Evolutionary conservation across 2,888 invertebrate genomes (phyloP).

Genomic region (Melanchra persicariae): DNA sequence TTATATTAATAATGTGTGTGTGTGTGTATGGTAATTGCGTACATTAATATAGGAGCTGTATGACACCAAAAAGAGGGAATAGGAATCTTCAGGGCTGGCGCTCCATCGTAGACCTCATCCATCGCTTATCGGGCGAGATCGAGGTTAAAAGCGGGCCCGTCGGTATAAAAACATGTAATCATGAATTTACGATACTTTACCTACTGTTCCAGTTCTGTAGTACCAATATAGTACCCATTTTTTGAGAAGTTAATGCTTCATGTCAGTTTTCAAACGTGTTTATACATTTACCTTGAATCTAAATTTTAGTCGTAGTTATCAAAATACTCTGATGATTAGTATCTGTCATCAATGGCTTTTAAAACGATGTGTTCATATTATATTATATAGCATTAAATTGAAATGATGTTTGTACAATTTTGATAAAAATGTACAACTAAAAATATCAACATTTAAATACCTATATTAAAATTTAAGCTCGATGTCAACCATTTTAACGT

Average conservation of each 20-base stretch:
- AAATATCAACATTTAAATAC: background rate
- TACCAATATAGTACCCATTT: background rate
- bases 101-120: background rate
- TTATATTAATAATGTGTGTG: conserved; percentile 36
- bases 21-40: conserved; percentile 57
- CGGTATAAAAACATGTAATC: background rate
- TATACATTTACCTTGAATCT: conserved; percentile 24
- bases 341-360: conserved; percentile 22
- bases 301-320: conserved; percentile 4
- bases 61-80: background rate
- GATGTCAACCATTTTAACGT: no score
- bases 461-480: no score
- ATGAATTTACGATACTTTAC: no score
- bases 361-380: conserved; percentile 29
- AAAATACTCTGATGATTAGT: conserved; percentile 6
- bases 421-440: background rate
- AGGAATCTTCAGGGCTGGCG: background rate
- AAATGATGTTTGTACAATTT: conserved; percentile 1
- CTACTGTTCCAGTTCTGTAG: no score
- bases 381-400: conserved; percentile 9
- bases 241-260: no score
- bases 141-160: background rate
- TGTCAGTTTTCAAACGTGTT: background rate
- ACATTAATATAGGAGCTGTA: conserved; percentile 38
- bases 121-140: background rate